These are phyloP conservation scores for Dicrostonyx torquatus DNA, from an alignment of 2,797 vertebrate species.

Conservation along the genomic window DNA sequence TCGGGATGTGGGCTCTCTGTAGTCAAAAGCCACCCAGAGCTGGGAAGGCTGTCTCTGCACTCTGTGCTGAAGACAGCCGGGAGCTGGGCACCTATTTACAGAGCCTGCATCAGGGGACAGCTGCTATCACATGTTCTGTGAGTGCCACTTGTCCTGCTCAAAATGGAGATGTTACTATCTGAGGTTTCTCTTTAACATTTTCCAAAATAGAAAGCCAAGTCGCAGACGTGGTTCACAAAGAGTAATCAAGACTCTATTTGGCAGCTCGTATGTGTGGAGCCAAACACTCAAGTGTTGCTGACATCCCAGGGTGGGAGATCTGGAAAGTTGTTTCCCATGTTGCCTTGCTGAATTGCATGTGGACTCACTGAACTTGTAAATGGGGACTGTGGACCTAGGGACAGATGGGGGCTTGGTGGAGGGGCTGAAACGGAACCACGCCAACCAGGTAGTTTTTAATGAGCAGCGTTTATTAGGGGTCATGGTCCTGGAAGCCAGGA, in stretches of 20 bases:
- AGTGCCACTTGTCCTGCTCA: background rate
- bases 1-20: fast-evolving
- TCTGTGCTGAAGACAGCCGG: background rate
- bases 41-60: background rate
- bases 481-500: background rate
- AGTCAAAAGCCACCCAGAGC: background rate
- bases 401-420: background rate
- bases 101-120: background rate
- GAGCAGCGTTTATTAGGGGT: background rate
- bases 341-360: background rate
- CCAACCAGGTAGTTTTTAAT: too few species aligned
- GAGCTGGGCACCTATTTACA: background rate
- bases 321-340: fast-evolving
- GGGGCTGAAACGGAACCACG: background rate
- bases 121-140: conserved; percentile 2
- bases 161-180: conserved; percentile 8
- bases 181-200: conserved; percentile 13
- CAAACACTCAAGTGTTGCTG: background rate
- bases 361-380: background rate
- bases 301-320: background rate
- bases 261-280: conserved; percentile 38
- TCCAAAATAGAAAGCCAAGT: conserved; percentile 68
- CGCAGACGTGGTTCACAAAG: conserved; percentile 68
- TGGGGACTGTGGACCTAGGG: fast-evolving
- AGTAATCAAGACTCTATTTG: conserved; percentile 61